These are phyloP conservation scores for Distichodus sexfasciatus DNA, from an alignment of 2,797 vertebrate species.

Conservation along the genomic window DNA sequence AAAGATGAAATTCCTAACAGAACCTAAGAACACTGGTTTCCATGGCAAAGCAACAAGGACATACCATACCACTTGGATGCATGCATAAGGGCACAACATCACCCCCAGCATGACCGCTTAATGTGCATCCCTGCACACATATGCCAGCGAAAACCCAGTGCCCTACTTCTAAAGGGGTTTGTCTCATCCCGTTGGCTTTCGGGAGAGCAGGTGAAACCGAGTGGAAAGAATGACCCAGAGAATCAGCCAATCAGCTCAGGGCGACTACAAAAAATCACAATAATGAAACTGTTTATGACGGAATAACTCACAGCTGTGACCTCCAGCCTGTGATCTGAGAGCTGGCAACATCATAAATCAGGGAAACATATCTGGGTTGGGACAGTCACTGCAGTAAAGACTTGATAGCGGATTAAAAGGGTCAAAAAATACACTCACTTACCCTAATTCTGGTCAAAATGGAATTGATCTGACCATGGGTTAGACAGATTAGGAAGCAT, in stretches of 20 bases:
- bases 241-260: constrained; percentile 34
- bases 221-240: constrained; percentile 44
- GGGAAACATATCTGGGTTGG: background rate
- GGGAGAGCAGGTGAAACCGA: constrained; percentile 19
- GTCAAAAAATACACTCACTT: too few relatives aligned
- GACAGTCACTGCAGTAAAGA: too few relatives aligned
- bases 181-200: constrained; percentile 8
- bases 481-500: too few relatives aligned
- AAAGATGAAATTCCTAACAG: background rate
- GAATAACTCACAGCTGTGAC: background rate
- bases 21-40: background rate
- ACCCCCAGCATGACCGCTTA: background rate
- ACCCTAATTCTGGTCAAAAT: too few relatives aligned
- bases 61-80: too few relatives aligned
- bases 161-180: constrained; percentile 16
- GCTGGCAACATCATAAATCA: background rate
- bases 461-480: too few relatives aligned
- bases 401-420: too few relatives aligned
- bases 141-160: constrained; percentile 6
- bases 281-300: background rate
- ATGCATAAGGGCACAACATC: background rate
- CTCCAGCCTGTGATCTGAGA: background rate
- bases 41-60: background rate
- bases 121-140: background rate
- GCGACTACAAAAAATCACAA: background rate